These are phyloP conservation scores for Xanthorhoe spadicearia DNA, from an alignment of 2,888 invertebrate species.

Conservation along the genomic window DNA sequence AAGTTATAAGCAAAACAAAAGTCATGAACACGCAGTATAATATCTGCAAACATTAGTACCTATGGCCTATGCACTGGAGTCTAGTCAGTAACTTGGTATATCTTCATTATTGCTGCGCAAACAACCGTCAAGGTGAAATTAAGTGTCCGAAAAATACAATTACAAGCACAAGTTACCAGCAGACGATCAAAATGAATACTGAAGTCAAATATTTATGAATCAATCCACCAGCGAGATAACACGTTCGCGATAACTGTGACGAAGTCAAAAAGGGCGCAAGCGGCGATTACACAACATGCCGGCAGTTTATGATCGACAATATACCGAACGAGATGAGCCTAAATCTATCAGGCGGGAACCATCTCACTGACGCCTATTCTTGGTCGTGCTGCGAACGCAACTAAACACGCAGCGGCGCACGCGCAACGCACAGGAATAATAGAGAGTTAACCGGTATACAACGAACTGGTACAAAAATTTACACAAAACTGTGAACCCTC, in stretches of 20 bases:
- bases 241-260: slow-evolving; percentile 52
- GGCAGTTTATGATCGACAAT: slow-evolving; percentile 60
- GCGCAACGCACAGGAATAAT: slow-evolving; percentile 73
- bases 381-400: slow-evolving; percentile 77
- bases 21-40: slow-evolving; percentile 30
- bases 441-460: slow-evolving; percentile 64
- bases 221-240: slow-evolving; percentile 60
- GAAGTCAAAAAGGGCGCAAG: slow-evolving; percentile 56
- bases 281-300: slow-evolving; percentile 62
- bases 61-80: slow-evolving; percentile 46
- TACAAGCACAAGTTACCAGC: slow-evolving; percentile 59
- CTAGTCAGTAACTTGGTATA: slow-evolving; percentile 52
- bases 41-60: slow-evolving; percentile 44
- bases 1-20: slow-evolving; percentile 18
- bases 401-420: slow-evolving; percentile 74
- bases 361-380: slow-evolving; percentile 76
- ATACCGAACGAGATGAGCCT: slow-evolving; percentile 52
- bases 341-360: slow-evolving; percentile 63
- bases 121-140: slow-evolving; percentile 55
- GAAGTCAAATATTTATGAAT: slow-evolving; percentile 59
- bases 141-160: slow-evolving; percentile 51
- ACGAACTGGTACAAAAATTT: slow-evolving; percentile 67
- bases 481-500: slow-evolving; percentile 65
- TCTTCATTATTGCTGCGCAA: slow-evolving; percentile 60
- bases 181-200: slow-evolving; percentile 57